A percentile compares a stretch with the other conserved stretches of the same genome.
Conservation (phyloP, 2,888 invertebrate genomes). For the Adelphocoris suturalis region DNA sequence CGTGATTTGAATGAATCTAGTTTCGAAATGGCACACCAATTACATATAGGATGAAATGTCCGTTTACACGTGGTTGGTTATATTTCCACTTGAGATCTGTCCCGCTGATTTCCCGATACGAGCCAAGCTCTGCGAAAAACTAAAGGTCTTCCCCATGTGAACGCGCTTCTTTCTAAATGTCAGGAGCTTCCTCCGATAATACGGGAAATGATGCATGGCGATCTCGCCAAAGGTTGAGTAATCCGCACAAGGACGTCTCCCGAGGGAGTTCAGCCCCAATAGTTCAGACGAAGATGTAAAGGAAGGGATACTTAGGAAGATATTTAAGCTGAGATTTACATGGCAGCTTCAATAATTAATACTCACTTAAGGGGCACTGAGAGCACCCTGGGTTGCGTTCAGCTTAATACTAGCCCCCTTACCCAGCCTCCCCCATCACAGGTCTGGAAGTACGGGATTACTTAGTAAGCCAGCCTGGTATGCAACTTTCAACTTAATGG, state of each 20-base stretch:
- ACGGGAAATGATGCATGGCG: constrained; percentile 57
- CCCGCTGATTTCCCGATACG: neutral
- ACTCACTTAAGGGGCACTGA: constrained; percentile 48
- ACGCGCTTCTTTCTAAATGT: constrained; percentile 34
- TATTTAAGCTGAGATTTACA: constrained; percentile 52
- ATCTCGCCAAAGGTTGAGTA: constrained; percentile 58
- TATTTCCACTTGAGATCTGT: too few relatives aligned
- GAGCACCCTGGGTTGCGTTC: constrained; percentile 18
- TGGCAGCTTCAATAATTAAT: constrained; percentile 50
- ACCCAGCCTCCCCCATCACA: constrained; percentile 6
- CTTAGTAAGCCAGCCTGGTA: constrained; percentile 37
- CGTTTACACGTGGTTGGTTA: too few relatives aligned
- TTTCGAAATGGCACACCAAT: too few relatives aligned
- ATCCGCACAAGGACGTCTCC: constrained; percentile 14
- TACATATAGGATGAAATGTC: too few relatives aligned
- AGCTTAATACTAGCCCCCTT: constrained; percentile 29
- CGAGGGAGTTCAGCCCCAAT: neutral
- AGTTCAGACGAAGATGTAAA: neutral
- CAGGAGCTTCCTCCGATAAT: constrained; percentile 44
- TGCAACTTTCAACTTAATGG: constrained; percentile 36
- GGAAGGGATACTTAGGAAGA: constrained; percentile 42
- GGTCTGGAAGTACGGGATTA: constrained; percentile 4
- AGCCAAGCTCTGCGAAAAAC: neutral
- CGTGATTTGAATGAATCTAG: too few relatives aligned
- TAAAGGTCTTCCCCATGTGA: neutral